phyloP scores from a whole-genome alignment of 92 coral and sea anemone species.

The Galaxea fascicularis region DNA sequence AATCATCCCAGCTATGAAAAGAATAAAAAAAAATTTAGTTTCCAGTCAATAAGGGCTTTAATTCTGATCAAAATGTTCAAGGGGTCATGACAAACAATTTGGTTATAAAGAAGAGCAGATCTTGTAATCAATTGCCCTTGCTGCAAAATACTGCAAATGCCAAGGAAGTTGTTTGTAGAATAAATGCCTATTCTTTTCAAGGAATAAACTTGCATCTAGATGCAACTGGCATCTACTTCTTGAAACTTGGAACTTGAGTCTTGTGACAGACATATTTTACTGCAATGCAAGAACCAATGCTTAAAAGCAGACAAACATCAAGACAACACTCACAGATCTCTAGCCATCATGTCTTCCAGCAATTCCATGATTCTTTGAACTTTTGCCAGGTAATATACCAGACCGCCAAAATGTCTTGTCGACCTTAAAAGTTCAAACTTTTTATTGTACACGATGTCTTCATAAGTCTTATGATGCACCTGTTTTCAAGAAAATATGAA shows the following conservation, averaged over 20 bases:
- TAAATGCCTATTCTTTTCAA: too few relatives aligned
- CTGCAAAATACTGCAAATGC: too few relatives aligned
- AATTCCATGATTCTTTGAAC: slow-evolving; percentile 66
- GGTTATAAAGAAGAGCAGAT: too few relatives aligned
- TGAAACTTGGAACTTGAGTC: too few relatives aligned
- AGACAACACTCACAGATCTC: slow-evolving; percentile 69
- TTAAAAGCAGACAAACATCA: background rate
- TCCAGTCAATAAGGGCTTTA: background rate
- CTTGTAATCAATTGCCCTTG: too few relatives aligned
- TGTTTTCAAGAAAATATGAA: slow-evolving; percentile 5
- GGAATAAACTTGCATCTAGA: too few relatives aligned
- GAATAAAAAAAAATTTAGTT: background rate
- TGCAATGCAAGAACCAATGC: too few relatives aligned
- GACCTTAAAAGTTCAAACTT: slow-evolving; percentile 91
- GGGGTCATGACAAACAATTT: too few relatives aligned
- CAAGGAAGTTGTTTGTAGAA: too few relatives aligned
- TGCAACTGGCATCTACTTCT: too few relatives aligned
- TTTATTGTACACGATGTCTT: slow-evolving; percentile 64
- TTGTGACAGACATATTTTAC: too few relatives aligned
- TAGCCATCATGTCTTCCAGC: slow-evolving; percentile 81
- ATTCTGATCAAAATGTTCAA: too few relatives aligned
- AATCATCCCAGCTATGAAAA: slow-evolving; percentile 76
- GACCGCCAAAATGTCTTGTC: slow-evolving; percentile 96
- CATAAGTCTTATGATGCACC: slow-evolving; percentile 92
- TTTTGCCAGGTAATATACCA: slow-evolving; percentile 84